Percentiles rank a stretch among this genome's conserved stretches.
Evolutionary conservation across 2,113 vertebrate genomes (phyloP).

Genomic region (Protobothrops mucrosquamatus): DNA sequence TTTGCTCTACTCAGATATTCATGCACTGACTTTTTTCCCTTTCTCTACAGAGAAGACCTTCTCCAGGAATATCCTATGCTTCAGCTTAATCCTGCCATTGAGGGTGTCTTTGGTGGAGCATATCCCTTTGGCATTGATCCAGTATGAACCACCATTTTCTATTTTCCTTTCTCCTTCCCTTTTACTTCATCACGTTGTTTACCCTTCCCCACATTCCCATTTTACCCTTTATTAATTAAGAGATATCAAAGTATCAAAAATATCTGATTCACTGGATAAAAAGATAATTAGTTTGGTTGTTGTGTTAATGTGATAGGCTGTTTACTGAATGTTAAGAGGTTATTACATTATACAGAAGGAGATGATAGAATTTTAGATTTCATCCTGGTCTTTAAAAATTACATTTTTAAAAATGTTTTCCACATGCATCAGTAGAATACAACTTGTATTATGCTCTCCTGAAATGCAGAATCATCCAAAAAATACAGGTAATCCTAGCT

Average conservation of each 20-base stretch:
- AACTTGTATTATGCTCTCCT: background rate
- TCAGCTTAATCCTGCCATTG: constrained; percentile 85
- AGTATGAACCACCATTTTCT: constrained; percentile 65
- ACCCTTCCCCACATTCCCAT: background rate
- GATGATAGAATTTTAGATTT: background rate
- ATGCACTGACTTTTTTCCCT: background rate
- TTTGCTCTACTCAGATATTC: background rate
- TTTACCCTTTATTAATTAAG: background rate
- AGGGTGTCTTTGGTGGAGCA: constrained; percentile 86
- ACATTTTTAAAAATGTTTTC: background rate
- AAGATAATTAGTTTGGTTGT: background rate
- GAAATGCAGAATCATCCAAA: background rate
- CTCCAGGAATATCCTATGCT: constrained; percentile 74
- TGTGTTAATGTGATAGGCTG: background rate
- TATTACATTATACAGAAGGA: background rate
- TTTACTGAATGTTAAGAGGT: background rate
- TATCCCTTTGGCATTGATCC: constrained; percentile 98
- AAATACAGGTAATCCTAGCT: background rate
- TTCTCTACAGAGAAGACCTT: constrained; percentile 66
- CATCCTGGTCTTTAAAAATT: background rate
- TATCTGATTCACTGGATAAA: background rate
- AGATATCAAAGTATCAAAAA: background rate
- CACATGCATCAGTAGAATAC: background rate
- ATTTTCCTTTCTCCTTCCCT: background rate
- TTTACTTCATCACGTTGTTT: background rate